phyloP scores from a whole-genome alignment of 2,113 vertebrate genomes.

The Carassius carassius region DNA sequence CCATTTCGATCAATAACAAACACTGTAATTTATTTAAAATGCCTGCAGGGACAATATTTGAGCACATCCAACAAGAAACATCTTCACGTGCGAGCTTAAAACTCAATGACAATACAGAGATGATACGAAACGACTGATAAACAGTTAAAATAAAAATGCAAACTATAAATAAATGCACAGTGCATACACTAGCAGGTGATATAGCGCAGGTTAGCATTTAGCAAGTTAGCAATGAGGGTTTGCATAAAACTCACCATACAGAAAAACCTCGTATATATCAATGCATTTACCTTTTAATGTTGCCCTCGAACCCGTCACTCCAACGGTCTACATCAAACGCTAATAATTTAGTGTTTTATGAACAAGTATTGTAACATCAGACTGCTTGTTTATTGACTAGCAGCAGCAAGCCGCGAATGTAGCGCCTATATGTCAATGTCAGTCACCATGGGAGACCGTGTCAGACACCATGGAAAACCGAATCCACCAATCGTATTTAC shows the following conservation, averaged over 20 bases:
- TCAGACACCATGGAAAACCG: constrained; percentile 54
- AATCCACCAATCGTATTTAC: constrained; percentile 24
- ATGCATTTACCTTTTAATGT: constrained; percentile 12
- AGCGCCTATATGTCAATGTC: constrained; percentile 43
- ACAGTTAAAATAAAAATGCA: not conserved
- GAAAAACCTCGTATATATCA: not conserved
- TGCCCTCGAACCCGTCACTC: not conserved
- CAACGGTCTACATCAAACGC: not conserved
- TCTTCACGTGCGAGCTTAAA: not conserved
- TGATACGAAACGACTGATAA: not conserved
- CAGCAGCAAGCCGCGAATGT: constrained; percentile 9
- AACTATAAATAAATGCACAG: too few species aligned
- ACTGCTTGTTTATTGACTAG: not conserved
- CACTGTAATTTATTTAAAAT: not conserved
- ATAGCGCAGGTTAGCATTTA: constrained; percentile 27
- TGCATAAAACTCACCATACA: not conserved
- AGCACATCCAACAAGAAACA: not conserved
- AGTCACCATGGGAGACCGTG: constrained; percentile 58
- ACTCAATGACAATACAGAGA: not conserved
- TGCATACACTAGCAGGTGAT: not conserved
- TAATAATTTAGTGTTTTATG: not conserved
- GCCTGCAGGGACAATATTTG: not conserved
- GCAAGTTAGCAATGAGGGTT: not conserved
- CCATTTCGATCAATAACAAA: not conserved
- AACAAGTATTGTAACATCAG: not conserved